Evolutionary conservation across 2,113 vertebrate species (phyloP).

Genomic region (Nyctibius bracteatus): DNA sequence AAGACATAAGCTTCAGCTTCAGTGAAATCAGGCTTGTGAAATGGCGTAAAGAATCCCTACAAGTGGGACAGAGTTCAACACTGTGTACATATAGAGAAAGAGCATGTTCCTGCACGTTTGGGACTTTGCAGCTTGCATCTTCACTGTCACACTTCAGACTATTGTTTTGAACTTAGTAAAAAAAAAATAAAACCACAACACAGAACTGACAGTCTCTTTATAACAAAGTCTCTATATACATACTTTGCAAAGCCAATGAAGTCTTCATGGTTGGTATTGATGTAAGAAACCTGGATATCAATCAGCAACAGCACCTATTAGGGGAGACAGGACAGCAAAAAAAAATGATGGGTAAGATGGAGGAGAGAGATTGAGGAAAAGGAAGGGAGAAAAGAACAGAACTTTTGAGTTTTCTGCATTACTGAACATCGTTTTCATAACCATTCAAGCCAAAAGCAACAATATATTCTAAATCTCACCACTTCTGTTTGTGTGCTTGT

Average conservation of each 20-base stretch:
- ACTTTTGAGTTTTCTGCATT: neutral
- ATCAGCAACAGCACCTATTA: slow-evolving; percentile 85
- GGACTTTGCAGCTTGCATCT: neutral
- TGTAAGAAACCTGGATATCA: slow-evolving; percentile 92
- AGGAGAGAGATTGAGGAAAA: neutral
- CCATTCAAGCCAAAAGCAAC: neutral
- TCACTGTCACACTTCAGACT: neutral
- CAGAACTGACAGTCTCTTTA: neutral
- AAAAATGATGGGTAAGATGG: neutral
- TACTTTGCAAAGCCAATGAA: slow-evolving; percentile 93
- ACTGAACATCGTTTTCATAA: neutral
- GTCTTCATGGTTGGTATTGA: slow-evolving; percentile 95
- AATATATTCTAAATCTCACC: neutral
- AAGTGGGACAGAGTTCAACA: neutral
- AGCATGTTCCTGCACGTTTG: fast-evolving
- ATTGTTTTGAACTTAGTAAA: neutral
- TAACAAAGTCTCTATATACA: slow-evolving; percentile 42
- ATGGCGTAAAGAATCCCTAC: neutral
- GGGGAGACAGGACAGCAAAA: neutral
- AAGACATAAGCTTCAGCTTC: neutral
- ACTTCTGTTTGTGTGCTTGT: neutral
- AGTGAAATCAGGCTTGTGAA: neutral
- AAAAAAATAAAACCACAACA: neutral
- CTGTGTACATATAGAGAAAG: neutral
- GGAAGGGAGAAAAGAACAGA: neutral